phyloP scores from a whole-genome alignment of 2,113 vertebrate genomes.

The Nothocercus julius region DNA sequence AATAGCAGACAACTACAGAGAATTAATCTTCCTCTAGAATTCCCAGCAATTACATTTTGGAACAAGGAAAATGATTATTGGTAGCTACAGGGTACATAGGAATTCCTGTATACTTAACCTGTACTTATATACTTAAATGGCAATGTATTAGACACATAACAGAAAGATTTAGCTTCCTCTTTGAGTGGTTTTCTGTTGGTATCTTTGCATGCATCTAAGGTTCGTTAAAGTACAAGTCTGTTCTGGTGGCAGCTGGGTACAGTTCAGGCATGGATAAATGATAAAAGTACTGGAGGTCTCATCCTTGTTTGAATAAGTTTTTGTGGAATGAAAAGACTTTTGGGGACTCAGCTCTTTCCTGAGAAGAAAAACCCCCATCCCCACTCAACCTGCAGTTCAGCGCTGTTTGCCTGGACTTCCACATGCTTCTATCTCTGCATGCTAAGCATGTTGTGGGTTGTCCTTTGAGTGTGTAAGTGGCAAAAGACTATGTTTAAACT shows the following conservation, averaged over 20 bases:
- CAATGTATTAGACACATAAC: neutral
- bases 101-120: neutral
- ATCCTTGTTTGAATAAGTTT: neutral
- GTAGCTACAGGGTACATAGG: neutral
- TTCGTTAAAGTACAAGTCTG: neutral
- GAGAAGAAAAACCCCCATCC: neutral
- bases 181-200: neutral
- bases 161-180: neutral
- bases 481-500: neutral
- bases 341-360: neutral
- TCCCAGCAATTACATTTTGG: neutral
- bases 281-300: neutral
- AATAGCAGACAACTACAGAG: neutral
- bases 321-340: neutral
- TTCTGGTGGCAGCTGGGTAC: neutral
- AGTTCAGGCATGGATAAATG: neutral
- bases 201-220: neutral
- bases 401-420: neutral
- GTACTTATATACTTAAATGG: neutral
- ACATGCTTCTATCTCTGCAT: neutral
- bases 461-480: neutral
- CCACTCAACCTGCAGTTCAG: neutral
- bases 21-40: neutral
- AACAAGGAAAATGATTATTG: neutral
- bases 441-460: neutral